Conservation (phyloP, 2,113 vertebrate genomes). For the Leucosticte australis region DNA sequence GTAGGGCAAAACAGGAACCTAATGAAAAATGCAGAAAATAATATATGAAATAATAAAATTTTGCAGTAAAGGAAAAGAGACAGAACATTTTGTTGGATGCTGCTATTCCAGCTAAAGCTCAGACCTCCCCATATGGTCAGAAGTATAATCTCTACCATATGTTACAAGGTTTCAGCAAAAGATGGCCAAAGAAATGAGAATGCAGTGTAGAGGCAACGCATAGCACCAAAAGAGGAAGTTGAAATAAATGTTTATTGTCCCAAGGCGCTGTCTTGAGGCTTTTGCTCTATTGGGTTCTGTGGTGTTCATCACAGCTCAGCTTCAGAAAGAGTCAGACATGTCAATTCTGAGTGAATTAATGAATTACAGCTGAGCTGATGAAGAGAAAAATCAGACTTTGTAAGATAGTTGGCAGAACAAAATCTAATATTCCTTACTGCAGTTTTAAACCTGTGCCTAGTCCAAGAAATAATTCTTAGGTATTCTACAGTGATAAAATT, state of each 20-base stretch:
- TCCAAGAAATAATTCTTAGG: conserved; percentile 3
- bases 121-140: neutral
- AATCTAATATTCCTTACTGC: neutral
- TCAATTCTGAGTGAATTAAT: neutral
- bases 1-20: neutral
- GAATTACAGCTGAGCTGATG: neutral
- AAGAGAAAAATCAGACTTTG: neutral
- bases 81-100: neutral
- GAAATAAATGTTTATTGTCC: neutral
- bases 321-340: neutral
- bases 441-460: neutral
- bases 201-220: neutral
- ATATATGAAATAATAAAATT: neutral
- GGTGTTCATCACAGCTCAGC: neutral
- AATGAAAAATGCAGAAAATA: neutral
- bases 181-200: neutral
- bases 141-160: neutral
- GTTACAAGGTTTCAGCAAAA: neutral
- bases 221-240: neutral
- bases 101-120: neutral
- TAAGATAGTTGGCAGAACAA: neutral
- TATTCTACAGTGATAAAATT: conserved; percentile 12
- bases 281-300: neutral
- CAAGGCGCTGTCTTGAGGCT: neutral
- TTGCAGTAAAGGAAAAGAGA: neutral